Evolutionary conservation across 23 tunicate species (phyloP).

Genomic region (Aplidium turbinatum): DNA sequence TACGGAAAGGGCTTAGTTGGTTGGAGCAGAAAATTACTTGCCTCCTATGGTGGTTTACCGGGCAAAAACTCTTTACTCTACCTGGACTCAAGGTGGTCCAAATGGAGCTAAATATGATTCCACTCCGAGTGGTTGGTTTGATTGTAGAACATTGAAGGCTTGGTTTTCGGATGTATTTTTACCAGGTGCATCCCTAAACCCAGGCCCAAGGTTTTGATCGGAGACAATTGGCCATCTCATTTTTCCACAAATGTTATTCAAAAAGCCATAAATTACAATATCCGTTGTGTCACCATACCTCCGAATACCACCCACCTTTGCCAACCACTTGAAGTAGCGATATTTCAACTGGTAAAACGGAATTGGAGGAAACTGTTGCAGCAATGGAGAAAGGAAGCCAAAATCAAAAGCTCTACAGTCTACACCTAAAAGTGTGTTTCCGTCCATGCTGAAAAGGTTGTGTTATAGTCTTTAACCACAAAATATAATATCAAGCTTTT

Average conservation of each 20-base stretch:
- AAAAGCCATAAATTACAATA: not conserved
- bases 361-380: conserved; percentile 2
- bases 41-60: conserved; percentile 22
- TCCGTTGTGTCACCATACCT: conserved; percentile 5
- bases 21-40: not conserved
- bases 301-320: conserved; percentile 18
- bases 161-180: not conserved
- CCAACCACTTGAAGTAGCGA: conserved; percentile 28
- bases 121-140: conserved; percentile 4
- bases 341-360: not conserved
- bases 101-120: not conserved
- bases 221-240: conserved; percentile 32
- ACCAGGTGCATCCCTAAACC: not conserved
- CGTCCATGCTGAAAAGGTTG: not conserved
- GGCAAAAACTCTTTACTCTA: not conserved
- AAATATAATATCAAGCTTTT: conserved; percentile 9
- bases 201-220: conserved; percentile 1
- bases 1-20: not conserved
- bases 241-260: conserved; percentile 1
- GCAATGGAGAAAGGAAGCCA: conserved; percentile 15
- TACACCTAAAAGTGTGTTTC: conserved; percentile 2
- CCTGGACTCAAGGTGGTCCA: conserved; percentile 4
- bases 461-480: not conserved
- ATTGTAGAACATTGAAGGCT: conserved; percentile 1
- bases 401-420: not conserved